Evolutionary conservation across 2,888 invertebrate species (phyloP).

Genomic region (Eupithecia exiguata): DNA sequence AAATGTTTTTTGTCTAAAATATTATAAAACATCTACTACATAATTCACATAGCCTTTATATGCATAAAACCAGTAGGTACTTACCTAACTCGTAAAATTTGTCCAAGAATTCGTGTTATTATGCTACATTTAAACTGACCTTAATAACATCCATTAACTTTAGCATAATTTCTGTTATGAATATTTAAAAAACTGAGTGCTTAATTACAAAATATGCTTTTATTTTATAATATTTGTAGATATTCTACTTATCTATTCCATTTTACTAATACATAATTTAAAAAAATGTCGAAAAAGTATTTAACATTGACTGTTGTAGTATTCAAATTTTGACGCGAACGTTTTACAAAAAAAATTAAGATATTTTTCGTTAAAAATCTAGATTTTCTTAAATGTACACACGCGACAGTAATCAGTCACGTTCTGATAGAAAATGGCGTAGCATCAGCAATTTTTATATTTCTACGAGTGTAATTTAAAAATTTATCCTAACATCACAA

Average conservation of each 20-base stretch:
- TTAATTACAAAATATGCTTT: neutral
- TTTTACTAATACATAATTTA: neutral
- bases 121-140: neutral
- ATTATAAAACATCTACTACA: too few relatives aligned
- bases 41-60: neutral
- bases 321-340: neutral
- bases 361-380: neutral
- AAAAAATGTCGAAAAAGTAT: neutral
- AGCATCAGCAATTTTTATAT: neutral
- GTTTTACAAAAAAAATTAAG: neutral
- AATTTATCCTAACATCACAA: neutral
- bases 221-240: neutral
- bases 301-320: neutral
- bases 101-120: neutral
- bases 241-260: neutral
- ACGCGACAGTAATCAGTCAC: neutral
- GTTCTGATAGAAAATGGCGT: neutral
- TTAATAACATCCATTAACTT: neutral
- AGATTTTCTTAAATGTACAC: neutral
- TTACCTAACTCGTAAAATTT: neutral
- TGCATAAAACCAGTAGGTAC: too few relatives aligned
- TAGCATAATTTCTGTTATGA: neutral
- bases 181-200: neutral
- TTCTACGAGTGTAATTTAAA: neutral
- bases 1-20: too few relatives aligned